phyloP scores from a whole-genome alignment of 2,797 vertebrate genomes.

The Esox masquinongy region DNA sequence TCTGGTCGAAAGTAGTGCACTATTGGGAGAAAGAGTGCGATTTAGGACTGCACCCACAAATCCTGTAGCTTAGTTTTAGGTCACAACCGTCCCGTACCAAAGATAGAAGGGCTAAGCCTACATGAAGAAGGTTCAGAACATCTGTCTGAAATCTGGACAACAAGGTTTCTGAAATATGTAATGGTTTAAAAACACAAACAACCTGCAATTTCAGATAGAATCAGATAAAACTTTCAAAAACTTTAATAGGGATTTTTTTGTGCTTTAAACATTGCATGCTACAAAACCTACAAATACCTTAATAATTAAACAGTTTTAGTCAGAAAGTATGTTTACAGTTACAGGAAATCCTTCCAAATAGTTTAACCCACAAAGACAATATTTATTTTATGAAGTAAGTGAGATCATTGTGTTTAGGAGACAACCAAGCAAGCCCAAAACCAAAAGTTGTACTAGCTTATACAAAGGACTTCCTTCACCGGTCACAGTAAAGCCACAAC shows the following conservation, averaged over 20 bases:
- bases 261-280: neutral
- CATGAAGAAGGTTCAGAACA: neutral
- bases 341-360: neutral
- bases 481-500: neutral
- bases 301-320: neutral
- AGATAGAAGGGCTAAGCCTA: neutral
- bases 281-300: neutral
- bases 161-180: neutral
- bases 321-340: neutral
- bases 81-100: neutral
- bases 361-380: neutral
- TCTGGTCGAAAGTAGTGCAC: neutral
- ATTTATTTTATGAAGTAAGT: constrained; percentile 2
- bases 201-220: neutral
- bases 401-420: neutral
- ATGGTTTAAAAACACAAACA: neutral
- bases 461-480: neutral
- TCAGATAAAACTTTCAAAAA: neutral
- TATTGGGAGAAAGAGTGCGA: neutral
- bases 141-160: neutral
- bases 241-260: neutral
- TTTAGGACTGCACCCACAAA: neutral
- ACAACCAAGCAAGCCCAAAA: neutral
- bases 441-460: neutral
- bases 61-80: neutral